Conservation (phyloP, 2,113 vertebrate genomes). For the Sebastes schlegelii region DNA sequence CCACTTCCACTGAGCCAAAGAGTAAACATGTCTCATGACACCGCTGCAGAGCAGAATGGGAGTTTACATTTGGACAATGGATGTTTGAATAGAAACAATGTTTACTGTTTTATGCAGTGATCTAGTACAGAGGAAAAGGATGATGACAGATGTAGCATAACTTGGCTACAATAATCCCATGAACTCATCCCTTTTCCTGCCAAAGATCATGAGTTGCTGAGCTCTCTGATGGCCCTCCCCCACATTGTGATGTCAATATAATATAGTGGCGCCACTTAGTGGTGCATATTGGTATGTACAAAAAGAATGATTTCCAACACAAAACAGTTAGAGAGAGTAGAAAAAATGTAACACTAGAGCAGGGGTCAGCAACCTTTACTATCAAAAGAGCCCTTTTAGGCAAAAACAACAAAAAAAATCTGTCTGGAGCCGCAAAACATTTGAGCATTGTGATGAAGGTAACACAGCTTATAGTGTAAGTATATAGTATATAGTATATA, state of each 20-base stretch:
- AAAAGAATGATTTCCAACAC: neutral
- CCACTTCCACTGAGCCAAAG: constrained; percentile 21
- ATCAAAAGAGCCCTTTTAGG: too few species aligned
- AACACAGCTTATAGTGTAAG: too few species aligned
- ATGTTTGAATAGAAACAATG: constrained; percentile 36
- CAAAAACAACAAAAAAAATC: too few species aligned
- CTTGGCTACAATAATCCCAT: constrained; percentile 38
- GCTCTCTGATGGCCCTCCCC: neutral
- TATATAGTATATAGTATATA: too few species aligned
- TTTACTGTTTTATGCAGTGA: constrained; percentile 10
- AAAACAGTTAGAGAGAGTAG: too few species aligned
- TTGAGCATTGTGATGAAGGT: too few species aligned
- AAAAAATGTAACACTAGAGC: neutral
- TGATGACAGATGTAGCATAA: constrained; percentile 15
- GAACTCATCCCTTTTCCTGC: constrained; percentile 53
- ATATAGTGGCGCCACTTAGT: constrained; percentile 47
- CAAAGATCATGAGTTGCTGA: constrained; percentile 20
- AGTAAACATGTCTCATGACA: constrained; percentile 16
- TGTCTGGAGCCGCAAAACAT: too few species aligned
- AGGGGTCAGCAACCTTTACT: too few species aligned
- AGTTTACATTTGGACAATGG: constrained; percentile 30
- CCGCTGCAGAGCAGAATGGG: neutral
- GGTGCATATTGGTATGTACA: neutral
- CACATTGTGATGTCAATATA: neutral
- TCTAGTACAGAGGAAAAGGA: constrained; percentile 8